phyloP scores from a whole-genome alignment of 2,888 invertebrate species.

The Tenthredo livida region DNA sequence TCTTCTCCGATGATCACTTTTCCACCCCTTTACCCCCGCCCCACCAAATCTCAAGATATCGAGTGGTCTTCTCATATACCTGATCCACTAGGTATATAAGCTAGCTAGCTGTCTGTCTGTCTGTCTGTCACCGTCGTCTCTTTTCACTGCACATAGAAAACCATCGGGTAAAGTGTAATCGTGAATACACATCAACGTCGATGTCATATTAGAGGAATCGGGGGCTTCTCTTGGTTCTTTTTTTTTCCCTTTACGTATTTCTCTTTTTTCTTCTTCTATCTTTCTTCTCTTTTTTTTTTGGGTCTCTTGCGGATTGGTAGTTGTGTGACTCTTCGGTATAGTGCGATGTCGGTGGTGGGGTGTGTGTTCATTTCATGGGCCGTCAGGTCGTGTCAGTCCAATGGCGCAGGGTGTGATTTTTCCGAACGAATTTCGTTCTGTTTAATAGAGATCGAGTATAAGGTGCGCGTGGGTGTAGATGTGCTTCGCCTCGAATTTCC shows the following conservation, averaged over 20 bases:
- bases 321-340: background rate
- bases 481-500: slow-evolving; percentile 49
- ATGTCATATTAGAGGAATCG: slow-evolving; percentile 23
- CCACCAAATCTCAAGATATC: background rate
- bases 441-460: slow-evolving; percentile 70
- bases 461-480: slow-evolving; percentile 22
- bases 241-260: background rate
- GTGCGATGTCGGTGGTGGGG: slow-evolving; percentile 31
- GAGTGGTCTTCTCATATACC: background rate
- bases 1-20: background rate
- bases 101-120: background rate
- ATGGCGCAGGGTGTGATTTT: slow-evolving; percentile 72
- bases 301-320: background rate
- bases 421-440: slow-evolving; percentile 72
- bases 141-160: background rate
- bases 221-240: background rate
- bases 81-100: background rate
- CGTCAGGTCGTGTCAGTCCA: slow-evolving; percentile 75
- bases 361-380: slow-evolving; percentile 77
- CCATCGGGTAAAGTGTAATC: slow-evolving; percentile 15
- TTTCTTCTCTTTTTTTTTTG: background rate
- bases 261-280: background rate
- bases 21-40: too few relatives aligned
- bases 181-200: slow-evolving; percentile 3
- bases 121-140: slow-evolving; percentile 31